Base-by-base conservation (phyloP, 2,113 vertebrate genomes). In the Hydrolagus affinis region DNA sequence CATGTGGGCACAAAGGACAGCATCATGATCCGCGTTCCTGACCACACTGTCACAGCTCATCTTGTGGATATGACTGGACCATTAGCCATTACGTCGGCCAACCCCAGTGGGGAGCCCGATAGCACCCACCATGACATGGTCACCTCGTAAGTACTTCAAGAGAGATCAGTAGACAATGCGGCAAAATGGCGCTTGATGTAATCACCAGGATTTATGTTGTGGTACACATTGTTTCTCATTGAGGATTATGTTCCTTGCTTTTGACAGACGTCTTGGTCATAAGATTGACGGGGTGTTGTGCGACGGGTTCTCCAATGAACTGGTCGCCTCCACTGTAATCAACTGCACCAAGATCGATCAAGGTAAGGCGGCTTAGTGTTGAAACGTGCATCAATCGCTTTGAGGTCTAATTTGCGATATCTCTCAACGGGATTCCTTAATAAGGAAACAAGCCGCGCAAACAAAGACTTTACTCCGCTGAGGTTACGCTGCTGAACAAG, bases 101-200 rank as follows among this genome's bases (percentile, higher is more conserved):
- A 97, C 80, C 96, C 96, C 8, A 96, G 96, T 0, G 96, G 95
- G 83, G 96, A 96, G 86, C 76, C 87, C 3, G 96, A 97, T 91
- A 97, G 96, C 90, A 96, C 94, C 0, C 96, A 97, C 90, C 96
- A 97, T 0, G 89, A 92, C 90, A 96, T 96, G 95, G 94, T 96
- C 88, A 94, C 96, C 89, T 91, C 88, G 96, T 97, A 89, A 92
- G 94, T 88, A 69, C 44, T 30, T 57, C 57, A 1, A 0, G 0
- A 0, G 0, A 44, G 44, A 44, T 44, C 44, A n/a, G n/a, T 44
- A 44, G 44, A 44, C 44, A 44, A 44, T 44, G 44, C n/a, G 44
- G 6, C 2, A 44, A 30, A 21, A 83, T 66, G 64, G 10, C 3
- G 30, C 19, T 83, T 66, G 15, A 66, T 19, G 1, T 64, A 32